A percentile compares a stretch with the other conserved stretches of the same genome.
phyloP scores from a whole-genome alignment of 37 sponge, comb jelly and placozoan genomes.

The Amphimedon queenslandica region DNA sequence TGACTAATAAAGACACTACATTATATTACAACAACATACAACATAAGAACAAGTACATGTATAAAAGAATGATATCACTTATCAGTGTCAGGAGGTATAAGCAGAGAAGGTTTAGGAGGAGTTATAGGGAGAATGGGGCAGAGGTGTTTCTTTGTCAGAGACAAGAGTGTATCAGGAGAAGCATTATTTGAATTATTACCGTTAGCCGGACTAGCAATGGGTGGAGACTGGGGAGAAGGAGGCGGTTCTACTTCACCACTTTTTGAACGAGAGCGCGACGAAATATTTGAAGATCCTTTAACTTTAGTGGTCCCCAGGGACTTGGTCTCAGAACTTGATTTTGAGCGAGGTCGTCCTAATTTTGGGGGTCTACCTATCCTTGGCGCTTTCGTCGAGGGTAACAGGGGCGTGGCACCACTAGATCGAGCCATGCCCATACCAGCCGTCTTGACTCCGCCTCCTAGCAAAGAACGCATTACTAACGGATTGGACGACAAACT shows the following conservation, averaged over 20 bases:
- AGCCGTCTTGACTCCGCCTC: background rate
- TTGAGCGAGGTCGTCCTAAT: conserved; percentile 53
- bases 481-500: conserved; percentile 34
- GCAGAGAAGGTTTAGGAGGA: too few relatives aligned
- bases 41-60: too few relatives aligned
- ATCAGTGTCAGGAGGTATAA: too few relatives aligned
- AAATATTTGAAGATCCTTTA: background rate
- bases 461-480: conserved; percentile 22
- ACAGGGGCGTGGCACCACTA: conserved; percentile 28
- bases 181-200: conserved; percentile 25
- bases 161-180: conserved; percentile 37
- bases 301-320: background rate
- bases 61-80: too few relatives aligned
- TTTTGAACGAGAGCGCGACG: conserved; percentile 15
- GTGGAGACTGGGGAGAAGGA: background rate
- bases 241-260: conserved; percentile 10
- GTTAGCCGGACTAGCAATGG: conserved; percentile 8
- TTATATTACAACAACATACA: too few relatives aligned
- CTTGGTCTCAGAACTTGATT: conserved; percentile 14
- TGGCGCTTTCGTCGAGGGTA: background rate
- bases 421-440: conserved; percentile 6
- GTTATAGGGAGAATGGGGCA: conserved; percentile 50
- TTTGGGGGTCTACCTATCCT: conserved; percentile 20
- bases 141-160: conserved; percentile 20
- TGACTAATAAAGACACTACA: too few relatives aligned